Percentiles rank a stretch among this genome's conserved stretches.
phyloP scores from a whole-genome alignment of 2,113 vertebrate species.

The Lethenteron camtschaticum region DNA sequence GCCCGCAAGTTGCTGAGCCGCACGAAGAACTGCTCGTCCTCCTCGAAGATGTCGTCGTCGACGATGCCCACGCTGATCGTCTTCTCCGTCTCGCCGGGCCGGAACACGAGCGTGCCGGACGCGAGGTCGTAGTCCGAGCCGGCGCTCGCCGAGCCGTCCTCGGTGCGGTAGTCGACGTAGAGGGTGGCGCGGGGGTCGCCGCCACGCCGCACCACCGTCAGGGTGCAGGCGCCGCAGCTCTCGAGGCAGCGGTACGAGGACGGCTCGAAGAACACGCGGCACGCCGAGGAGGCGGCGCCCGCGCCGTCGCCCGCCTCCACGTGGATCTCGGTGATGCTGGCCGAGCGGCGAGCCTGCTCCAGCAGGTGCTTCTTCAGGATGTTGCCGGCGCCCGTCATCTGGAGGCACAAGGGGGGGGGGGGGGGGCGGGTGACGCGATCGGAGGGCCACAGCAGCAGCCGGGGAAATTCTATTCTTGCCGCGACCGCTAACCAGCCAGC shows the following conservation, averaged over 20 bases:
- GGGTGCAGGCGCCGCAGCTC: conserved; percentile 55
- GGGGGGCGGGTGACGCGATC: no score
- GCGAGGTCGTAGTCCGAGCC: conserved; percentile 73
- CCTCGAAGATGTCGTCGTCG: conserved; percentile 89
- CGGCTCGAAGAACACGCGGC: conserved; percentile 53
- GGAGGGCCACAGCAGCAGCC: no score
- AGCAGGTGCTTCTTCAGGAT: conserved; percentile 58
- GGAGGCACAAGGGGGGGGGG: not conserved
- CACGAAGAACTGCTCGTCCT: conserved; percentile 93
- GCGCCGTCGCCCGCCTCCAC: conserved; percentile 22
- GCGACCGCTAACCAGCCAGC: no score
- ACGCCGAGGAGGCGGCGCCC: conserved; percentile 23
- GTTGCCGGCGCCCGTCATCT: conserved; percentile 76
- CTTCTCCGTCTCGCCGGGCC: conserved; percentile 32
- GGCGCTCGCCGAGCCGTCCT: conserved; percentile 75
- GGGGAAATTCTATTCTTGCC: no score
- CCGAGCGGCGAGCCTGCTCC: conserved; percentile 32
- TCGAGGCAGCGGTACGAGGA: conserved; percentile 74
- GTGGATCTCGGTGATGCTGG: conserved; percentile 8
- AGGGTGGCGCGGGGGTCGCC: conserved; percentile 55
- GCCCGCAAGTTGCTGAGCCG: conserved; percentile 65
- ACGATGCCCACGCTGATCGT: conserved; percentile 65
- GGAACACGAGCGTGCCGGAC: conserved; percentile 26
- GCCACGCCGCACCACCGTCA: conserved; percentile 45
- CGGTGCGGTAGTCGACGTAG: conserved; percentile 82